These are phyloP conservation scores for Semnornis frantzii DNA, from an alignment of 2,113 vertebrate genomes.

Conservation along the genomic window DNA sequence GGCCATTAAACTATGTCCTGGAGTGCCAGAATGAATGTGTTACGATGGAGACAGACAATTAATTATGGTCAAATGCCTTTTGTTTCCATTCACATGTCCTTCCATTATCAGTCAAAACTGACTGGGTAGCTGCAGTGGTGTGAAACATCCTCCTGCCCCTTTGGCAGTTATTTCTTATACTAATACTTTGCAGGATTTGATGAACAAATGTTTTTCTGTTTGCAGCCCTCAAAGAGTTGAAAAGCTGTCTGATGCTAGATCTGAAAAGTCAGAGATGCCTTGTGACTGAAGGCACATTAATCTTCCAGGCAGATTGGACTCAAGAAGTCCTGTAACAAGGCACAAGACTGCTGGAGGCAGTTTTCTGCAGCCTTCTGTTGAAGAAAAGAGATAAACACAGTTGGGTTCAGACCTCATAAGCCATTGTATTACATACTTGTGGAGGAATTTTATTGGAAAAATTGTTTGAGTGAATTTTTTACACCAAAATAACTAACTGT, in stretches of 20 bases:
- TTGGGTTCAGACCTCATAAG: background rate
- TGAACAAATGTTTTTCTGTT: background rate
- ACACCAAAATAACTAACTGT: background rate
- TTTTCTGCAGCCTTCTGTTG: background rate
- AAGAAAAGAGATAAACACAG: background rate
- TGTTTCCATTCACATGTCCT: background rate
- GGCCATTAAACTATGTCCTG: too few relatives aligned
- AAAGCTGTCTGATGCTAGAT: background rate
- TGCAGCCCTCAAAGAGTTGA: background rate
- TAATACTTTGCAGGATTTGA: background rate
- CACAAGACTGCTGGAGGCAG: background rate
- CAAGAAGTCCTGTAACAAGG: background rate
- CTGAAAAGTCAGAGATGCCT: background rate
- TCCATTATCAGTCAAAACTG: background rate
- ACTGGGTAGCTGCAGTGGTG: rapidly evolving
- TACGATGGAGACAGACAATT: background rate
- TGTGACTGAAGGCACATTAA: background rate
- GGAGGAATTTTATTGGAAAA: background rate
- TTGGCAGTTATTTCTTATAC: background rate
- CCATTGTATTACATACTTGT: background rate
- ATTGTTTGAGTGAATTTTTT: background rate
- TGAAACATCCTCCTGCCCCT: background rate
- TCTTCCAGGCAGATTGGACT: background rate
- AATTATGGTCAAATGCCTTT: background rate
- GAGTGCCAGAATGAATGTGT: background rate